Evolutionary conservation across 2,797 vertebrate genomes (phyloP), one percentile per base, ranked within the genome.

Genomic region (Lepidocolaptes lacrymiger): DNA sequence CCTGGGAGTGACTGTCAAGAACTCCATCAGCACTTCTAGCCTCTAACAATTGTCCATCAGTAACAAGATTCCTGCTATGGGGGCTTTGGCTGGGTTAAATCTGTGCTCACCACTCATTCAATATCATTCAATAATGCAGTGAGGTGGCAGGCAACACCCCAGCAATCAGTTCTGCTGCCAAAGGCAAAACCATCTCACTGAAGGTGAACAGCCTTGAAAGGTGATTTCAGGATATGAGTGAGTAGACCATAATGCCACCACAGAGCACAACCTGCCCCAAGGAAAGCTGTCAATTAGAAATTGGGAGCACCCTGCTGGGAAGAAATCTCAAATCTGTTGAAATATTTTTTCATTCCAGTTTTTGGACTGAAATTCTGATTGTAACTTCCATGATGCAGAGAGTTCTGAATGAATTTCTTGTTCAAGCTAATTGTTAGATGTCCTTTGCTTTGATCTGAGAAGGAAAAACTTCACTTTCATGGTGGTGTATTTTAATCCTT

Each of bases 251-350:
- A 1, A 13, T 18, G 26, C 21, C 22, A n/a, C n/a, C 34, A 43
- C 66, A 71, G 74, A 85, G 43, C 21, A 23, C 54, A 64, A 1
- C 15, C 2, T 67, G 6, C n/a, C 66, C 36, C 16, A 27, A 39
- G 32, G 8, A 63, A 23, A 56, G 41, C 54, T 89, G 30, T 14
- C 8, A 5, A 4, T 1, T 27, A 44, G 55, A 78, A 75, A 36
- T 0, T 17, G 8, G 41, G 55, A 73, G 23, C 6, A 4, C 4
- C 2, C 28, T 69, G 22, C 19, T 1, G 0, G 55, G 4, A 62
- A 71, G 32, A 58, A 80, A 80, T 22, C 10, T 17, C 20, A 77
- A 58, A 62, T 37, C n/a, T 34, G 54, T 15, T 71, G 48, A 54
- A 77, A 84, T 3, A 41, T 6, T 44, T 56, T 44, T 56, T 32